These are phyloP conservation scores for Meandrina meandrites DNA, from an alignment of 92 coral and sea anemone species.

Conservation along the genomic window DNA sequence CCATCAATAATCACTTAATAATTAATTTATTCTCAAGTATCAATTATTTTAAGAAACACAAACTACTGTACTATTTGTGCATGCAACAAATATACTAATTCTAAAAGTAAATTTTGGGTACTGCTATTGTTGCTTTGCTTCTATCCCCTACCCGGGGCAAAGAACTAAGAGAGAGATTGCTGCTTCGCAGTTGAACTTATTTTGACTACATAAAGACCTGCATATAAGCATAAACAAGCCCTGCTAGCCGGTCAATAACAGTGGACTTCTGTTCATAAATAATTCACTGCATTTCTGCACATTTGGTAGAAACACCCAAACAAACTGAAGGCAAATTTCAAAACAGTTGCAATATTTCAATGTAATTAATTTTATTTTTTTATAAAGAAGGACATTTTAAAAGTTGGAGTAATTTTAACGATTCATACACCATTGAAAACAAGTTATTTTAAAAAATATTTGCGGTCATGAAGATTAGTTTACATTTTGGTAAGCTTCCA, in stretches of 20 bases:
- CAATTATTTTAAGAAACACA: no score
- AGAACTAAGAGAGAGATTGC: no score
- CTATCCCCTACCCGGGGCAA: no score
- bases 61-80: no score
- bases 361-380: neutral
- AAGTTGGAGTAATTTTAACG: neutral
- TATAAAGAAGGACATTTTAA: neutral
- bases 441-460: neutral
- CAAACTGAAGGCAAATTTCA: neutral
- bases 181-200: neutral
- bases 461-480: neutral
- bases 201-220: neutral
- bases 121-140: neutral
- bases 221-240: neutral
- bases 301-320: slow-evolving; percentile 17
- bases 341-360: neutral
- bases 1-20: no score
- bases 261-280: neutral
- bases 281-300: neutral
- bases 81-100: neutral
- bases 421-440: neutral
- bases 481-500: slow-evolving; percentile 4
- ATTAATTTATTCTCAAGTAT: no score
- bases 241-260: neutral
- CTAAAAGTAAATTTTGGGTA: no score